These are phyloP conservation scores for Geococcyx californianus DNA, from an alignment of 2,113 vertebrate genomes.

Conservation along the genomic window DNA sequence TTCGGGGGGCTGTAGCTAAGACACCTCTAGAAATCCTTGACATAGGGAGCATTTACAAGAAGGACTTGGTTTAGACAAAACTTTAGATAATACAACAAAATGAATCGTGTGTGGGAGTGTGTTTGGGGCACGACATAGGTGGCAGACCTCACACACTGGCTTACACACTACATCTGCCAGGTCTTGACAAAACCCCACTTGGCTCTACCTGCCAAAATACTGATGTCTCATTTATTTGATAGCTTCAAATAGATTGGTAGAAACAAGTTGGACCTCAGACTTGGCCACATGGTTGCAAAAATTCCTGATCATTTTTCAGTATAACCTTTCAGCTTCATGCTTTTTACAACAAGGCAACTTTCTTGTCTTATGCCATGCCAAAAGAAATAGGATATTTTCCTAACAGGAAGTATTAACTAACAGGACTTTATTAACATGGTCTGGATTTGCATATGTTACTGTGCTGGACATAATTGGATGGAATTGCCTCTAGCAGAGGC, in stretches of 20 bases:
- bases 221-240: neutral
- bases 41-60: no score
- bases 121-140: neutral
- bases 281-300: neutral
- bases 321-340: neutral
- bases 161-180: rapidly evolving
- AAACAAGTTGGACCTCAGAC: neutral
- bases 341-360: neutral
- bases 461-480: neutral
- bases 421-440: neutral
- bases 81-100: neutral
- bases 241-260: neutral
- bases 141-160: rapidly evolving
- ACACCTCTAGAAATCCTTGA: neutral
- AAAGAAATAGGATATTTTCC: neutral
- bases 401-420: no score
- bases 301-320: neutral
- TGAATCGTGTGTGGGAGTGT: no score
- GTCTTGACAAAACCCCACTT: neutral
- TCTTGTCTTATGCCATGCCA: neutral
- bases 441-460: neutral
- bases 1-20: rapidly evolving
- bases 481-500: neutral
- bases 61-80: neutral
- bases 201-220: neutral